Base-by-base conservation (phyloP, 2,888 invertebrate genomes). In the Embidobia sp. region DNA sequence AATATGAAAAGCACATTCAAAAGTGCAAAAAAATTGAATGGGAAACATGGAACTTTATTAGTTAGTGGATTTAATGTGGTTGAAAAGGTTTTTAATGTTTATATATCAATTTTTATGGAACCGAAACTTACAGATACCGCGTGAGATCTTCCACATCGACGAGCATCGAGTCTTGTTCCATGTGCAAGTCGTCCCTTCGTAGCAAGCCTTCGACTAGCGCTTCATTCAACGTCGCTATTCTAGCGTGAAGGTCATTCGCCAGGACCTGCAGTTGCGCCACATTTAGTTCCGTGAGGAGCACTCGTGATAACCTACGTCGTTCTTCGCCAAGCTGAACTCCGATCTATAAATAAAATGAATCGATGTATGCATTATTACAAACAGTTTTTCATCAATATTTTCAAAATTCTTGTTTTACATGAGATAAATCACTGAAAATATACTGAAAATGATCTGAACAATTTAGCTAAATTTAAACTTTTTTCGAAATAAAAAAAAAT, bases 131-230 rank as follows among this genome's bases (percentile, higher is more conserved):
- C 95, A 96, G 91, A 90, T 95, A 96, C 91, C 95, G 92, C 37
- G 97, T 97, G 82, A 98, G 93, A 91, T 98, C 98, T 90, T 98
- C 98, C 84, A 98, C 97, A 88, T 98, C 98, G 29, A 98, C 97
- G 80, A 98, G 92, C 95, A 98, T 97, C 33, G 98, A 97, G 90
- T 99, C 98, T 90, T 98, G 98, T 80, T 97, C 96, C 97, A 98
- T 98, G 90, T 98, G 98, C 48, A 98, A 91, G 90, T 98, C 98
- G 90, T 99, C 98, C 80, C 98, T 92, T 85, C 96, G 95, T 92
- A 98, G 94, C 83, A 98, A 91, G 88, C 96, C 93, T 89, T 95
- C 94, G 64, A 98, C 98, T 82, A 98, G 91, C 66, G 94, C 93
- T 89, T 97, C 97, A 90, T 98, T 99, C 80, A 98, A 91, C 48